Evolutionary conservation across 2,797 vertebrate species (phyloP), one percentile per base, ranked within the genome.

Genomic region (Typhlichthys subterraneus): DNA sequence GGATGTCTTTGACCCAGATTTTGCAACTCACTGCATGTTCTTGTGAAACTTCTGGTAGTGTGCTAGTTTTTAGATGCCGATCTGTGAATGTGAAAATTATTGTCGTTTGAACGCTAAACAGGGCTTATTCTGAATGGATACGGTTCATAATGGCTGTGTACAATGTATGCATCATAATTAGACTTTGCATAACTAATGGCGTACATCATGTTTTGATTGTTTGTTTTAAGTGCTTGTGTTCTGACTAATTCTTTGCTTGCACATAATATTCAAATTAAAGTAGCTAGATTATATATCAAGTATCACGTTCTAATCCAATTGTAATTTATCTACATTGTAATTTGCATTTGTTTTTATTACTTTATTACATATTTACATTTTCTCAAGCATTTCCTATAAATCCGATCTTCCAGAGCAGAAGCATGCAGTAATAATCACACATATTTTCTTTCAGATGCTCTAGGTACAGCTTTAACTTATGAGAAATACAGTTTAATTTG

Each of bases 11-110:
- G 88, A 89, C 89, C 88, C 87, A 88, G 85, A 88, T 89, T 83
- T 87, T 89, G 85, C 89, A 85, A 88, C 84, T 87, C 84, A 84
- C 86, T 90, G 90, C 90, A 93, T 93, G 90, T 90, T 88, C 88
- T 90, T 90, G 89, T 91, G 87, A 89, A 89, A 91, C 85, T 87
- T 90, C 90, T 92, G 88, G 73, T 90, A 63, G 83, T 90, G 88
- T 92, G 88, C 90, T 93, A 89, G 85, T 88, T 90, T 89, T 91
- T 90, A 89, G 87, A 83, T 67, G 84, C 88, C 79, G 79, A 83
- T 88, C 83, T 89, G 88, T 91, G 87, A 90, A 88, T 86, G 80
- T 85, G 85, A 88, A 79, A 85, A 88, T 86, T 82, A 88, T 88
- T 87, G 81, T 87, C 79, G 75, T 85, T 74, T 75, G 85, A 84